A percentile compares a stretch with the other conserved stretches of the same genome.
Conservation (phyloP, 2,888 invertebrate species). For the Thyatira batis region DNA sequence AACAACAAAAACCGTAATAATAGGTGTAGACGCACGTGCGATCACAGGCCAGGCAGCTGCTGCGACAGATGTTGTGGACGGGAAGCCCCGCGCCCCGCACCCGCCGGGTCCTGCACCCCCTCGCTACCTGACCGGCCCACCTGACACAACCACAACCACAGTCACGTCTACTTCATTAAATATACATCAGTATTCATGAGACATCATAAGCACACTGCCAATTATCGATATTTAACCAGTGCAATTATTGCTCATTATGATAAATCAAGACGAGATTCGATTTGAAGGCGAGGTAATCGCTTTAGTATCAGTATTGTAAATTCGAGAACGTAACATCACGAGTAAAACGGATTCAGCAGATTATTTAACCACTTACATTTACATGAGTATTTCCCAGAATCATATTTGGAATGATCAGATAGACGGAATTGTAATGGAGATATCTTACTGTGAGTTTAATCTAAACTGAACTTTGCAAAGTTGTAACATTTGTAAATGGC, state of each 20-base stretch:
- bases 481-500: slow-evolving; percentile 51
- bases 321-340: not conserved
- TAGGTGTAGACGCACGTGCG: slow-evolving; percentile 77
- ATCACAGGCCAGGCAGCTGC: slow-evolving; percentile 67
- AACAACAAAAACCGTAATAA: slow-evolving; percentile 69
- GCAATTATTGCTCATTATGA: not conserved
- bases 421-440: slow-evolving; percentile 21
- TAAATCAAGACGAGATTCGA: not conserved
- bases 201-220: slow-evolving; percentile 18
- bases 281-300: not conserved
- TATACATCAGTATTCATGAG: slow-evolving; percentile 32
- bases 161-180: slow-evolving; percentile 19
- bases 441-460: slow-evolving; percentile 38
- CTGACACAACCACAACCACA: slow-evolving; percentile 44
- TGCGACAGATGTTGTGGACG: slow-evolving; percentile 74
- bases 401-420: not conserved
- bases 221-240: slow-evolving; percentile 14
- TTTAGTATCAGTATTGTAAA: not conserved
- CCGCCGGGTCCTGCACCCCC: slow-evolving; percentile 30
- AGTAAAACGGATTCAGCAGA: not conserved
- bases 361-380: not conserved
- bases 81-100: slow-evolving; percentile 49
- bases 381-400: not conserved
- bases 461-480: slow-evolving; percentile 44
- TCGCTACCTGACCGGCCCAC: slow-evolving; percentile 61